Conservation (phyloP, 2,797 vertebrate species). For the Dermochelys coriacea region DNA sequence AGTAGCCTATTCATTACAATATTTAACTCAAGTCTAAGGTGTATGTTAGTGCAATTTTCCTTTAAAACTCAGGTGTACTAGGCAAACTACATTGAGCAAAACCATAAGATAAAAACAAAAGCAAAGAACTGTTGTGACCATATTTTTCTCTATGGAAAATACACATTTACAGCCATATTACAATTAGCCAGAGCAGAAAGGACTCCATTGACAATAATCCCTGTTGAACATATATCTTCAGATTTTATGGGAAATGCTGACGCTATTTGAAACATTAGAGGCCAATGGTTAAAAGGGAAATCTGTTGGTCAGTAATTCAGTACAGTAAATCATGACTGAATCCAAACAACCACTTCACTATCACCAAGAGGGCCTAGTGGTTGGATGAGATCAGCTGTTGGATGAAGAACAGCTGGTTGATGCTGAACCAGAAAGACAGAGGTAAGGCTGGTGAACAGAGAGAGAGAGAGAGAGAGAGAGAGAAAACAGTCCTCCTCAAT, state of each 20-base stretch:
- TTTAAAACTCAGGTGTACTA: background rate
- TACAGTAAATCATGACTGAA: background rate
- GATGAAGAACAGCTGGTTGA: no score
- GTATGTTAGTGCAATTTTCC: background rate
- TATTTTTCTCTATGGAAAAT: slow-evolving; percentile 56
- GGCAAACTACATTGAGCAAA: background rate
- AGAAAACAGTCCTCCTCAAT: background rate
- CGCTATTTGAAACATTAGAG: slow-evolving; percentile 21
- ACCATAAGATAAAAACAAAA: background rate
- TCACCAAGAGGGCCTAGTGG: no score
- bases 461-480: no score
- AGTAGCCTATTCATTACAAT: background rate
- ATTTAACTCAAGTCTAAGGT: background rate
- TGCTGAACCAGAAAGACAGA: no score
- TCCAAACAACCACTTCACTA: background rate
- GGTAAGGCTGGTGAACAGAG: no score
- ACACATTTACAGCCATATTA: slow-evolving; percentile 25
- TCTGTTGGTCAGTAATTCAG: background rate
- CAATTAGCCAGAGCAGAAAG: slow-evolving; percentile 38
- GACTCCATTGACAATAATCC: slow-evolving; percentile 53
- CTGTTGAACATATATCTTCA: slow-evolving; percentile 30
- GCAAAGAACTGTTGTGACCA: slow-evolving; percentile 19
- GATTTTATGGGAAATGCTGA: slow-evolving; percentile 58
- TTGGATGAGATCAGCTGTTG: no score
- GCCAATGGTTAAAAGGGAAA: slow-evolving; percentile 5